These are phyloP conservation scores for Drosophila borealis DNA, from an alignment of 2,888 invertebrate genomes.

Conservation along the genomic window DNA sequence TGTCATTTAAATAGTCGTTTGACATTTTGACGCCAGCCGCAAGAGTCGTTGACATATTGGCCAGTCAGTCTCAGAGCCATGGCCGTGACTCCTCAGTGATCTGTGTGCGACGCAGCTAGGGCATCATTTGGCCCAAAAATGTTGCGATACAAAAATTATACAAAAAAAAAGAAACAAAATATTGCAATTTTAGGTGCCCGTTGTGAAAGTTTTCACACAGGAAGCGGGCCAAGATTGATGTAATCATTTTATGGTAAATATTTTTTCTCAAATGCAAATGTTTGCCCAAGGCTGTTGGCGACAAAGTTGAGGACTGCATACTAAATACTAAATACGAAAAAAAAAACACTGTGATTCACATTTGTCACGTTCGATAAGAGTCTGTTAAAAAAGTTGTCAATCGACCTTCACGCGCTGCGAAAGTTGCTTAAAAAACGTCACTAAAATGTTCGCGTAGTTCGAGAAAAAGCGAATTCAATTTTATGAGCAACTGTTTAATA, in stretches of 20 bases:
- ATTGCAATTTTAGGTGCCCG: slow-evolving; percentile 2
- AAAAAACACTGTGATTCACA: slow-evolving; percentile 59
- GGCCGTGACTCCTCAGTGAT: slow-evolving; percentile 63
- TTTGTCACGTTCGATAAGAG: slow-evolving; percentile 44
- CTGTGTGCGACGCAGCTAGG: slow-evolving; percentile 21
- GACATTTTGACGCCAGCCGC: slow-evolving; percentile 34
- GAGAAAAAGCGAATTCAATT: slow-evolving; percentile 53
- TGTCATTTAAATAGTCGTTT: slow-evolving; percentile 37
- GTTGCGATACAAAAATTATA: slow-evolving; percentile 50
- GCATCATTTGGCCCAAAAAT: slow-evolving; percentile 24
- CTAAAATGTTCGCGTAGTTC: slow-evolving; percentile 38
- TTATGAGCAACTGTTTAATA: slow-evolving; percentile 53
- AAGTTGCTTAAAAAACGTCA: slow-evolving; percentile 62
- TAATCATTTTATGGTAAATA: slow-evolving; percentile 47
- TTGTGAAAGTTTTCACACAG: slow-evolving; percentile 73
- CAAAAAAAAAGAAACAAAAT: slow-evolving; percentile 23
- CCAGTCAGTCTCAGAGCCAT: slow-evolving; percentile 48
- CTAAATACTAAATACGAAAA: slow-evolving; percentile 46
- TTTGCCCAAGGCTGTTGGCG: slow-evolving; percentile 63
- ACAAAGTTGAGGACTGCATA: slow-evolving; percentile 59
- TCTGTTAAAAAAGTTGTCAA: slow-evolving; percentile 35
- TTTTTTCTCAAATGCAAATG: slow-evolving; percentile 56
- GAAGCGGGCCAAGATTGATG: slow-evolving; percentile 71
- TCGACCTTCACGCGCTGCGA: slow-evolving; percentile 62
- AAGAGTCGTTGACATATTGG: slow-evolving; percentile 49